Evolutionary conservation across 2,888 invertebrate genomes (phyloP).

Genomic region (Melanophora roralis): DNA sequence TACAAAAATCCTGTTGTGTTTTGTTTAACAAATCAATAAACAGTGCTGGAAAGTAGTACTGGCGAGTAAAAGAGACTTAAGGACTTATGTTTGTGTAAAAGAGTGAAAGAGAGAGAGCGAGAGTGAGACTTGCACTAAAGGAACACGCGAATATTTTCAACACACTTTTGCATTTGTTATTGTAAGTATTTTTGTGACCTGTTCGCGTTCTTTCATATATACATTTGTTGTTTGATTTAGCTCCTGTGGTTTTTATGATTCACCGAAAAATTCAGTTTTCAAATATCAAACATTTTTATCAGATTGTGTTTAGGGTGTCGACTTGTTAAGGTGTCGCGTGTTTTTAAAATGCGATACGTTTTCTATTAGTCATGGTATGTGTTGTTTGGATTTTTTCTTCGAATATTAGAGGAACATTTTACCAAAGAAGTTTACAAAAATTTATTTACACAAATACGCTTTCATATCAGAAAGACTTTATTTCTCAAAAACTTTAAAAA

Average conservation of each 20-base stretch:
- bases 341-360: conserved; percentile 62
- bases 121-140: not conserved
- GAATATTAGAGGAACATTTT: not conserved
- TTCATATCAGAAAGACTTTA: no score
- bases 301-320: conserved; percentile 20
- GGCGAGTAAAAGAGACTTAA: not conserved
- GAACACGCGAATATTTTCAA: conserved; percentile 43
- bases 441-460: no score
- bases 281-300: conserved; percentile 35
- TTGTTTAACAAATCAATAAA: conserved; percentile 31
- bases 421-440: not conserved
- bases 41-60: no score
- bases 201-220: conserved; percentile 38
- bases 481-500: no score
- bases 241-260: conserved; percentile 64
- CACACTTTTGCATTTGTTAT: conserved; percentile 10
- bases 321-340: conserved; percentile 62
- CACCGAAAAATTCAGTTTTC: conserved; percentile 60
- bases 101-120: not conserved
- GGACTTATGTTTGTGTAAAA: not conserved
- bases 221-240: conserved; percentile 27
- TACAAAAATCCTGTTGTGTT: conserved; percentile 38
- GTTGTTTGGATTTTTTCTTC: not conserved
- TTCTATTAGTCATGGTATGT: conserved; percentile 42
- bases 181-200: conserved; percentile 21